Conservation (phyloP, 2,888 invertebrate species). For the Drosophila kokeensis region DNA sequence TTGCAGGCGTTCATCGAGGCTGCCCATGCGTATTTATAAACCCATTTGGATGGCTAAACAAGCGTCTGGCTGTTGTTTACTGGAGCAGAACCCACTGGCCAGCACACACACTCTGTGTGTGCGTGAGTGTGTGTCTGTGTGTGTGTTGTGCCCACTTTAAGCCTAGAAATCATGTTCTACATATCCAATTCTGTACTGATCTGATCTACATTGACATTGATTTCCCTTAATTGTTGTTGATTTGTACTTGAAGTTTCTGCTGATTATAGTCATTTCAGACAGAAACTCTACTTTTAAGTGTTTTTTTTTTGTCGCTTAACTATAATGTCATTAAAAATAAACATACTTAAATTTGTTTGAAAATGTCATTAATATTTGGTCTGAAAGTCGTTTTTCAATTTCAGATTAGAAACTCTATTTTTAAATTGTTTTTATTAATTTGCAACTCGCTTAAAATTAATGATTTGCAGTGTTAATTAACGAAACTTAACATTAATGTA, state of each 20-base stretch:
- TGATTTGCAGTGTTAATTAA: neutral
- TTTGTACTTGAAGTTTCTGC: constrained; percentile 2
- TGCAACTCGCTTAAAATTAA: neutral
- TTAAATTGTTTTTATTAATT: neutral
- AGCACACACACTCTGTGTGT: neutral
- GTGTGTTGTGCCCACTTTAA: constrained; percentile 12
- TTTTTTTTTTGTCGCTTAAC: neutral
- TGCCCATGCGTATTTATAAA: constrained; percentile 42
- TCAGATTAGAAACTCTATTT: neutral
- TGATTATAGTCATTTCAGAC: constrained; percentile 13
- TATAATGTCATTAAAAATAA: neutral
- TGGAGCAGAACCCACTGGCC: constrained; percentile 50
- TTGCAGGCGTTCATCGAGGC: constrained; percentile 16
- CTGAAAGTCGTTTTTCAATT: neutral
- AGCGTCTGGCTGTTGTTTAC: constrained; percentile 38
- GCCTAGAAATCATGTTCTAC: constrained; percentile 31
- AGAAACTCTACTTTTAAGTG: neutral
- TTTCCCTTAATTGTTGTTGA: neutral
- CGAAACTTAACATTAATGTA: neutral
- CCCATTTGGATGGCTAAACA: constrained; percentile 35
- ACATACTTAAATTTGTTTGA: neutral
- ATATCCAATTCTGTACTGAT: constrained; percentile 26
- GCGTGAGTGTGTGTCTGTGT: neutral
- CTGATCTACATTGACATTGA: constrained; percentile 29
- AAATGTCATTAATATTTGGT: neutral